Evolutionary conservation across 2,888 invertebrate species (phyloP).

Genomic region (Lomographa bimaculata): DNA sequence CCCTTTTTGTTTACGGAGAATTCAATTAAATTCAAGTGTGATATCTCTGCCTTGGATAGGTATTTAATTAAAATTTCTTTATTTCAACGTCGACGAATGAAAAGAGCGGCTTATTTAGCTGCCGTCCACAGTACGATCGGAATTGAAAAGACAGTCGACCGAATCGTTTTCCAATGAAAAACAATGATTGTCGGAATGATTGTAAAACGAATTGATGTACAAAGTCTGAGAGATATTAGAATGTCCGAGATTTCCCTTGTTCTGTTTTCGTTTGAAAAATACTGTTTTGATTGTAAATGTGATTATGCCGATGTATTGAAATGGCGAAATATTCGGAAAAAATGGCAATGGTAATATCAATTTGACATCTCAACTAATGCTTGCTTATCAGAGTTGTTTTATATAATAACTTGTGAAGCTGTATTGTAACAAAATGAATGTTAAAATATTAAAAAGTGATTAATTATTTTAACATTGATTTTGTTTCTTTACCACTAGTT

Average conservation of each 20-base stretch:
- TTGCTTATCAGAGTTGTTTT: too few relatives aligned
- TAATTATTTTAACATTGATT: too few relatives aligned
- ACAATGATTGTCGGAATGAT: slow-evolving; percentile 50
- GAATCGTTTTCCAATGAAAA: slow-evolving; percentile 55
- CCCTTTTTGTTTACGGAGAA: slow-evolving; percentile 26
- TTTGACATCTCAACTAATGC: too few relatives aligned
- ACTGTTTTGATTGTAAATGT: too few relatives aligned
- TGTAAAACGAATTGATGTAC: slow-evolving; percentile 41
- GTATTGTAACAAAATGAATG: too few relatives aligned
- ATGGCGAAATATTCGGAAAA: too few relatives aligned
- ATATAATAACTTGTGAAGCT: too few relatives aligned
- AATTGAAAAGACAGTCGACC: slow-evolving; percentile 40
- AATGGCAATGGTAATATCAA: too few relatives aligned
- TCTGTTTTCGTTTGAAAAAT: slow-evolving; percentile 8
- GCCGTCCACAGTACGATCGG: slow-evolving; percentile 31
- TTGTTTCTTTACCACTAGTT: too few relatives aligned
- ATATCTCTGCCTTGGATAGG: slow-evolving; percentile 28
- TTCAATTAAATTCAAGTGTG: slow-evolving; percentile 45
- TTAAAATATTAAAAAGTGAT: too few relatives aligned
- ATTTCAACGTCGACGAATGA: slow-evolving; percentile 34
- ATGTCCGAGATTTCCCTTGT: slow-evolving; percentile 28
- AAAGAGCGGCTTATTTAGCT: slow-evolving; percentile 42
- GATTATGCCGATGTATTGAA: not conserved
- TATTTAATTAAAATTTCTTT: slow-evolving; percentile 44
- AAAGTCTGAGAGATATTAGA: slow-evolving; percentile 33